These are phyloP conservation scores for Acromyrmex heyeri DNA, from an alignment of 1,140 invertebrate species.

Conservation along the genomic window DNA sequence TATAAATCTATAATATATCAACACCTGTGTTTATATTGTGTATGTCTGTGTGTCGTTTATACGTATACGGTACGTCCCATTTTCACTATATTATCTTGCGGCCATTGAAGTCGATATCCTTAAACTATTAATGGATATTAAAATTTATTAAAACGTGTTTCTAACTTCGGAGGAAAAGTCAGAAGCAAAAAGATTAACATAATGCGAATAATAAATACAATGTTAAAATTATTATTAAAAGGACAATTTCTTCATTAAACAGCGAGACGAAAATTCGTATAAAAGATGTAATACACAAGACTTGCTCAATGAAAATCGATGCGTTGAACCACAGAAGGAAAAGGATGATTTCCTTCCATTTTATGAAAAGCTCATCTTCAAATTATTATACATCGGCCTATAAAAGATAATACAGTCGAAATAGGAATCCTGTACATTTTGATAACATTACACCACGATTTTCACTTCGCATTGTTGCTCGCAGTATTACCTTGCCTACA, in stretches of 20 bases:
- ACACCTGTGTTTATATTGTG: constrained; percentile 31
- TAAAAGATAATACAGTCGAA: constrained; percentile 23
- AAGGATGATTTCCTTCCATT: neutral
- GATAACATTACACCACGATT: constrained; percentile 14
- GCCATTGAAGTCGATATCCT: neutral
- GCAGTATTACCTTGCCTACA: neutral
- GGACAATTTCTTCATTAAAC: neutral
- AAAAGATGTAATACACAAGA: neutral
- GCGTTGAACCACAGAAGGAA: neutral
- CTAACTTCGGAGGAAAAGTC: neutral
- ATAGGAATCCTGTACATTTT: constrained; percentile 10
- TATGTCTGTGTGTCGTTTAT: neutral
- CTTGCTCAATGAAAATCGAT: neutral
- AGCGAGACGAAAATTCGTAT: neutral
- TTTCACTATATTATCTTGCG: constrained; percentile 29
- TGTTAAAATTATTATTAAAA: constrained; percentile 6
- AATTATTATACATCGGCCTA: constrained; percentile 8
- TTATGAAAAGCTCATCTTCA: constrained; percentile 1
- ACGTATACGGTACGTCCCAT: neutral
- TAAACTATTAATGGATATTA: neutral
- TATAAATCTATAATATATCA: constrained; percentile 41
- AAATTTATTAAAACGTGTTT: neutral
- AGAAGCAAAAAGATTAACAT: neutral
- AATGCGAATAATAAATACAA: neutral
- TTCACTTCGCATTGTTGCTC: constrained; percentile 13